These are phyloP conservation scores for Heliconius melpomene DNA, from an alignment of 1,140 invertebrate genomes.

Conservation along the genomic window DNA sequence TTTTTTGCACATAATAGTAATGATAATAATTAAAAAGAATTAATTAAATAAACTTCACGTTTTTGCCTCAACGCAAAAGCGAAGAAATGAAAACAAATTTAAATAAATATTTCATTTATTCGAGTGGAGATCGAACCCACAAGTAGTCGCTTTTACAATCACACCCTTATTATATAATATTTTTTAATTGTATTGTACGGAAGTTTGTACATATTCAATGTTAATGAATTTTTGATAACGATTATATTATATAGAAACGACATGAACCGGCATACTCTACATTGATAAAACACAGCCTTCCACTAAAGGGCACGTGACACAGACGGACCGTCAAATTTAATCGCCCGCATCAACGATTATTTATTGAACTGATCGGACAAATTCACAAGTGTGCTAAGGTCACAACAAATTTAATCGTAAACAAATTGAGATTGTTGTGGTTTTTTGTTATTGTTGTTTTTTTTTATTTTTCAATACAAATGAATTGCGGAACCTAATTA, in stretches of 20 bases:
- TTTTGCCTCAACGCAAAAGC: no score
- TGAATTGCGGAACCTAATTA: constrained; percentile 26
- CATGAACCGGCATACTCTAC: neutral
- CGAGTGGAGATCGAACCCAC: no score
- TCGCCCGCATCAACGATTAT: constrained; percentile 65
- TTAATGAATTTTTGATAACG: neutral
- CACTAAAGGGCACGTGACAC: constrained; percentile 25
- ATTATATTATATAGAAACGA: neutral
- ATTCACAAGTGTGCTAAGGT: constrained; percentile 71
- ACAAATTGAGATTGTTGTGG: constrained; percentile 25
- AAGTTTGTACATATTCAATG: neutral
- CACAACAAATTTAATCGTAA: constrained; percentile 44
- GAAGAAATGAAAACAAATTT: no score
- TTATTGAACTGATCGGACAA: constrained; percentile 57
- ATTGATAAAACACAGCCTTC: constrained; percentile 2
- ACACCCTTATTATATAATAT: no score
- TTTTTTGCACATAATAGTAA: no score
- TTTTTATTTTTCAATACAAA: neutral
- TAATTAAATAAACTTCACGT: no score
- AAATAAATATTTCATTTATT: no score
- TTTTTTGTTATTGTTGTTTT: constrained; percentile 8
- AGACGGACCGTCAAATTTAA: constrained; percentile 48
- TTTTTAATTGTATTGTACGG: neutral
- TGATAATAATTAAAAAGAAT: no score
- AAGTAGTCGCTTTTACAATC: no score